These are phyloP conservation scores for Rhipidura dahli DNA, from an alignment of 2,113 vertebrate genomes.

Conservation along the genomic window DNA sequence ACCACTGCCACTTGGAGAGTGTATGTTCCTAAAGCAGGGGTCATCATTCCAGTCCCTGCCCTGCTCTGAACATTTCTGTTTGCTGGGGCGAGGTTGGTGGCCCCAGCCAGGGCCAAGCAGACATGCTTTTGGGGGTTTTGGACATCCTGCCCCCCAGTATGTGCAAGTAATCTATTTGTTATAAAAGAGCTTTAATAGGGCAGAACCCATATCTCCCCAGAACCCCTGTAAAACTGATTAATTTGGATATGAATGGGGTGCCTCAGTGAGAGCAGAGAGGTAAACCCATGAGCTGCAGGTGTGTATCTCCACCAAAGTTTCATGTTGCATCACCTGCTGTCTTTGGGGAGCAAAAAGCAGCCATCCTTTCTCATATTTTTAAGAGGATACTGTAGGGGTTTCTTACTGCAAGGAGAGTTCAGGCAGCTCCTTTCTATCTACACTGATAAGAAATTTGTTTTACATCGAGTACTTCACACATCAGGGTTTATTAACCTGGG, in stretches of 20 bases:
- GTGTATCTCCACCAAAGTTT: neutral
- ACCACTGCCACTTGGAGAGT: neutral
- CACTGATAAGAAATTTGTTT: fast-evolving
- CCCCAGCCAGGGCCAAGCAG: neutral
- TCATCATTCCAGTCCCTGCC: neutral
- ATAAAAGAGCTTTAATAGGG: neutral
- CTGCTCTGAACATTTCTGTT: neutral
- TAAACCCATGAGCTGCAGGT: neutral
- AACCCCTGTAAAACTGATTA: neutral
- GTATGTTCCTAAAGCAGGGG: fast-evolving
- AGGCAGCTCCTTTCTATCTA: neutral
- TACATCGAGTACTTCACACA: neutral
- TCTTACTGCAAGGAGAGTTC: neutral
- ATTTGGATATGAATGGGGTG: neutral
- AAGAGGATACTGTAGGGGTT: neutral
- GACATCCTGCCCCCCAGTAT: neutral
- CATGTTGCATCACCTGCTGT: neutral
- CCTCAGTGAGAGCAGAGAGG: neutral
- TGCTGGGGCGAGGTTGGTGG: neutral
- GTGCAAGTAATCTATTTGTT: neutral
- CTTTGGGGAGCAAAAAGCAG: neutral
- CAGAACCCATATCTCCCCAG: neutral
- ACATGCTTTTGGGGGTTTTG: neutral
- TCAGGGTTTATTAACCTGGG: neutral
- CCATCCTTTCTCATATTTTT: neutral